Conservation (phyloP, 2,797 vertebrate genomes). For the Thaleichthys pacificus region DNA sequence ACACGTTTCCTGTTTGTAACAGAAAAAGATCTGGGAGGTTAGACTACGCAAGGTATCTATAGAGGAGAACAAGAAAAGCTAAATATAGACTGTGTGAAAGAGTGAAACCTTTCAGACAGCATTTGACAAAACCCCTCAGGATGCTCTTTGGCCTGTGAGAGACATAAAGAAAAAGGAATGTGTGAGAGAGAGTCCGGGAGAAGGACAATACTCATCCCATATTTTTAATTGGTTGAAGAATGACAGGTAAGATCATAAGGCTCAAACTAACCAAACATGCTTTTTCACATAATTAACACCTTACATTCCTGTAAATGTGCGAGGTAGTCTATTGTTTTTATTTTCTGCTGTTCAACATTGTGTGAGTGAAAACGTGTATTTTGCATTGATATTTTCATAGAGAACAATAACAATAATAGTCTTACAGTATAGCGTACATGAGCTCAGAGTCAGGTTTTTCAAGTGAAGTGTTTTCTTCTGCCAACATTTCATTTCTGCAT, state of each 20-base stretch:
- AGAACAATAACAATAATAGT: no score
- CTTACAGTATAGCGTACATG: no score
- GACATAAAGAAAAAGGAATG: conserved; percentile 3
- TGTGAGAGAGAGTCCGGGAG: neutral
- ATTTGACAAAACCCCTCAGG: conserved; percentile 29
- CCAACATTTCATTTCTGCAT: no score
- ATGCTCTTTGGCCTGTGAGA: conserved; percentile 24
- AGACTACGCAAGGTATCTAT: conserved; percentile 12
- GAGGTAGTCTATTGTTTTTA: no score
- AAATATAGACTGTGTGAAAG: conserved; percentile 68
- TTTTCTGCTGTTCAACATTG: no score
- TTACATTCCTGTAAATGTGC: no score
- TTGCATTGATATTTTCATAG: no score
- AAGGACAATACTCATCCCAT: neutral
- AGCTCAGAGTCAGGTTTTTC: no score
- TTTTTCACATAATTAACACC: neutral
- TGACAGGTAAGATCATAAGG: conserved; percentile 39
- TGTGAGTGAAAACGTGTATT: no score
- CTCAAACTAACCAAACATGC: neutral
- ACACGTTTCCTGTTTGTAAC: conserved; percentile 80
- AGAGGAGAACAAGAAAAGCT: conserved; percentile 43
- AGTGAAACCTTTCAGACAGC: conserved; percentile 17
- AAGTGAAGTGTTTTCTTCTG: no score
- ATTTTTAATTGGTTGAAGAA: conserved; percentile 38
- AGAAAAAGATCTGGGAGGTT: conserved; percentile 62